A percentile compares a stretch with the other conserved stretches of the same genome.
Evolutionary conservation across 2,113 vertebrate species (phyloP).

Genomic region (Ciconia boyciana): DNA sequence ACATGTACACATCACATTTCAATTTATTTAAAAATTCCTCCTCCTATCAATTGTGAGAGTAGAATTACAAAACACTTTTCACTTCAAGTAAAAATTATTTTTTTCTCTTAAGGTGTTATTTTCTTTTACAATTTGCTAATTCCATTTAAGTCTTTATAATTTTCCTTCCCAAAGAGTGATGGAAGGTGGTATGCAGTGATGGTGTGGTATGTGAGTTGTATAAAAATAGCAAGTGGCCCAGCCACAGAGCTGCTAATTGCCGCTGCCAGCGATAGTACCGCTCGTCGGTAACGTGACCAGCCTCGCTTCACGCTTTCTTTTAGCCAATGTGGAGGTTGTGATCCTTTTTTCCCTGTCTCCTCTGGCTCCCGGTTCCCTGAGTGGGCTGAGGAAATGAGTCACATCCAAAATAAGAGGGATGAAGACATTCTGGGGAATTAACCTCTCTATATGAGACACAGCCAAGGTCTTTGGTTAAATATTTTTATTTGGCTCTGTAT

Average conservation of each 20-base stretch:
- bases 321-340: neutral
- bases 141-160: neutral
- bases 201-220: fast-evolving
- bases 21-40: neutral
- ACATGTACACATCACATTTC: neutral
- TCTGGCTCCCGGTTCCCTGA: neutral
- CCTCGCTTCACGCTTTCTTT: neutral
- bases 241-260: neutral
- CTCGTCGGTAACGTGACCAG: fast-evolving
- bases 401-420: neutral
- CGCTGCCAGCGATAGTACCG: fast-evolving
- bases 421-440: neutral
- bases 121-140: neutral
- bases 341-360: neutral
- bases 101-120: neutral
- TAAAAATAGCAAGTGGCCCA: neutral
- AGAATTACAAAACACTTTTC: neutral
- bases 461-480: neutral
- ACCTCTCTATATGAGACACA: neutral
- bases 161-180: neutral
- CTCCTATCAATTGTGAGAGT: neutral
- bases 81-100: neutral
- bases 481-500: neutral
- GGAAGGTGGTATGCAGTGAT: neutral
- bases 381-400: conserved; percentile 35